Evolutionary conservation across 53 echinoderm and acorn worm genomes (phyloP).

Genomic region (Mesocentrotus franciscanus): DNA sequence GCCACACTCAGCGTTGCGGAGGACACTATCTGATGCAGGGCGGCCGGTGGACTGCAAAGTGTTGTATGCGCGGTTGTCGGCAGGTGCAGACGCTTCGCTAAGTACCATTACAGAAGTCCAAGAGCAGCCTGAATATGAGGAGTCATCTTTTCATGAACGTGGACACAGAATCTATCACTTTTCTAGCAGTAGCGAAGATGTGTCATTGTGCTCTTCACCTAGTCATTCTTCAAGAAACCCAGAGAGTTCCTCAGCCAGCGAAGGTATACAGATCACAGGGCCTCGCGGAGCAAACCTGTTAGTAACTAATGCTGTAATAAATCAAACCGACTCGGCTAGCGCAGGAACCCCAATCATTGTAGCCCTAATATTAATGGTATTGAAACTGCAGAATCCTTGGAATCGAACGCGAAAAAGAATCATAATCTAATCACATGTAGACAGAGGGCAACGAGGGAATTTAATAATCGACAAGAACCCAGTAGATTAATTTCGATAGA

Average conservation of each 20-base stretch:
- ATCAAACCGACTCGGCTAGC: not conserved
- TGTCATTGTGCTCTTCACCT: slow-evolving; percentile 38
- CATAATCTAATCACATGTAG: slow-evolving; percentile 17
- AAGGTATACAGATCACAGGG: not conserved
- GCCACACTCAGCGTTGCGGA: slow-evolving; percentile 43
- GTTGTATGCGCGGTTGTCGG: slow-evolving; percentile 52
- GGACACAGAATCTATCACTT: slow-evolving; percentile 48
- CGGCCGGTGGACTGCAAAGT: slow-evolving; percentile 50
- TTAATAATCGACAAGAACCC: slow-evolving; percentile 23
- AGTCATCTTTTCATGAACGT: slow-evolving; percentile 17
- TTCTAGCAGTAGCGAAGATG: slow-evolving; percentile 47
- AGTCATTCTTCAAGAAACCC: slow-evolving; percentile 42
- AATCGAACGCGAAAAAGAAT: not conserved
- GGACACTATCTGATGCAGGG: slow-evolving; percentile 49
- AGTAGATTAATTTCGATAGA: slow-evolving; percentile 36
- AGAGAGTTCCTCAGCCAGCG: slow-evolving; percentile 50
- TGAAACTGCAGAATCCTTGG: not conserved
- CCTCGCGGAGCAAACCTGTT: not conserved
- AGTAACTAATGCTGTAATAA: slow-evolving; percentile 48
- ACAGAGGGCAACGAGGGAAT: slow-evolving; percentile 33
- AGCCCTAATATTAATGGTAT: not conserved
- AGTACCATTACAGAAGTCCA: slow-evolving; percentile 66
- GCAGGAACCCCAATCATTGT: not conserved
- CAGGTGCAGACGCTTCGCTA: slow-evolving; percentile 45
- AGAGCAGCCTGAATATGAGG: slow-evolving; percentile 33